Evolutionary conservation across 2,113 vertebrate species (phyloP), one percentile per base, ranked within the genome.

Genomic region (Triplophysa tibetana): DNA sequence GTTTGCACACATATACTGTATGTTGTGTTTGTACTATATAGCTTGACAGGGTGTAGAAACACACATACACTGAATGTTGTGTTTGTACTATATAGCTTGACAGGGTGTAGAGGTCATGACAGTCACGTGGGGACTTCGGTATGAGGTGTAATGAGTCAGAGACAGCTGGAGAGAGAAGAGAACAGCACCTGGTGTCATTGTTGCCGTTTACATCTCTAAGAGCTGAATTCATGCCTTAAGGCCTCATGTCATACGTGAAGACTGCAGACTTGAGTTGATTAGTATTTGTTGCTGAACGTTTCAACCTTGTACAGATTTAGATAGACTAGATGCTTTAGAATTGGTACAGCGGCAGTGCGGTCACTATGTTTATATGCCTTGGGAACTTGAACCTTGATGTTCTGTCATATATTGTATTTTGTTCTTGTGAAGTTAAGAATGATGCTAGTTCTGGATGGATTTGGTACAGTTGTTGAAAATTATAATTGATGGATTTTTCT

Each of bases 161-260:
- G 16, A 73, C 29, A 23, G 70, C 21, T 19, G 33, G 33, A 56
- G 29, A 38, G 38, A 45, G 72, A 62, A 62, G 58, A 61, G 13
- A 61, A 48, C 41, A 62, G 43, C 72, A 63, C 73, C 73, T 75
- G 73, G 73, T 63, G 63, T 75, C 12, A 41, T 48, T 72, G 50
- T 70, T 62, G 43, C 14, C 26, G 26, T 73, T 48, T 75, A 48
- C 63, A 2, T 50, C 2, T 2, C 41, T 26, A 14, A 26, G 60
- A 62, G 60, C 43, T 75, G 41, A 63, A 75, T 75, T 45, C 73
- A 48, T 48, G 23, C 21, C 58, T 14, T 75, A 14, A 26, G 60
- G 41, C 12, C 38, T 58, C 2, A 58, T 11, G 14, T 58, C 26
- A 58, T 7, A 3, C 9, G 2, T 26, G 38, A 75, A 75, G 33